Evolutionary conservation across 2,113 vertebrate species (phyloP).

Genomic region (Cariama cristata): DNA sequence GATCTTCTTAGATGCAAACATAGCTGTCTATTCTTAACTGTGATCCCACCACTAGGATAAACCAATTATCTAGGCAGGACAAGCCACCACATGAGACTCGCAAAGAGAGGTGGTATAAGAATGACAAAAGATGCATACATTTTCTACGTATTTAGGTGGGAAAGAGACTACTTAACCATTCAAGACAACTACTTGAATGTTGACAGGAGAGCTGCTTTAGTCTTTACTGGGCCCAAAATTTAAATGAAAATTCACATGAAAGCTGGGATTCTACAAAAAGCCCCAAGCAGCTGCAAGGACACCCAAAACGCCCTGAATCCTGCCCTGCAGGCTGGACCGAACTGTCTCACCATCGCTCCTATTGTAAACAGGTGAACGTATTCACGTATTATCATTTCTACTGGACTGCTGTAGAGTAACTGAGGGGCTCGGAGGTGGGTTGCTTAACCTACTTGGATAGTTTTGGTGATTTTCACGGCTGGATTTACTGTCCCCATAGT

Average conservation of each 20-base stretch:
- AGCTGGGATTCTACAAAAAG: neutral
- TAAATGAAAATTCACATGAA: neutral
- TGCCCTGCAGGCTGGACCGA: neutral
- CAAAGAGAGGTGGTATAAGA: neutral
- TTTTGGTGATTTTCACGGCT: slow-evolving; percentile 94
- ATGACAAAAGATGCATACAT: neutral
- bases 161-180: neutral
- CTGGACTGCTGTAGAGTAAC: neutral
- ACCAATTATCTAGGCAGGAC: neutral
- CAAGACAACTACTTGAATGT: neutral
- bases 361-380: neutral
- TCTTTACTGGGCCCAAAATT: neutral
- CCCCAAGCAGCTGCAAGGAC: neutral
- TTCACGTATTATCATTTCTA: neutral
- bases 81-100: neutral
- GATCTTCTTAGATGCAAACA: neutral
- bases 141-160: neutral
- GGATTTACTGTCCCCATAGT: slow-evolving; percentile 72
- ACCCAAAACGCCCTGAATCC: neutral
- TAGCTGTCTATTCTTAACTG: neutral
- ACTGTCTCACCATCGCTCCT: neutral
- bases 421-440: neutral
- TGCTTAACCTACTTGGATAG: slow-evolving; percentile 86
- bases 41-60: neutral
- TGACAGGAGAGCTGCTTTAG: neutral